Base-by-base conservation (phyloP, 2,113 vertebrate genomes). In the Ctenodactylus gundi region DNA sequence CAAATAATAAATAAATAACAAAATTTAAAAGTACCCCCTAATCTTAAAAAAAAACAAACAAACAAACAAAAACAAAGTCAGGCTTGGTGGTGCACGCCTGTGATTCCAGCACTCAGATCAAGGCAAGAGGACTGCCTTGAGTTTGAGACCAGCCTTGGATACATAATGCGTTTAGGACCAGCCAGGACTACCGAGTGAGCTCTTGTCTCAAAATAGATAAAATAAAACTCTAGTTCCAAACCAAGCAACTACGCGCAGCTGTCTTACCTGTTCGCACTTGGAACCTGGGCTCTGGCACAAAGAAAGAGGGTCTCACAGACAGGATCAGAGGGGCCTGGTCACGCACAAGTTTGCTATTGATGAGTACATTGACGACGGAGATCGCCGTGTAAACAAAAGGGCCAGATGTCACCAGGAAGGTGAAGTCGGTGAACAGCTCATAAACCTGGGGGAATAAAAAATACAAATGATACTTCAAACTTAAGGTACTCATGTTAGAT, bases 221-320 rank as follows among this genome's bases (percentile, higher is more conserved):
- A 94, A 72, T 41, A 20, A 80, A 65, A 88, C 44, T 85, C 60
- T 36, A 55, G 41, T 49, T 23, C 90, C 41, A 94, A 76, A 65
- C 64, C 23, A 29, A 57, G 84, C 25, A 23, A 80, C 75, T 15
- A 1, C 1, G 25, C 23, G 80, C 36, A 23, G 62, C 29, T 23
- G 58, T 73, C 98, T 98, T 98, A 99, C 99, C 99, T 96, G 99
- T 99, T 96, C 99, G 99, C 89, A 99, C 98, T 41, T 99, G 99
- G 97, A 99, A 99, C 96, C 98, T 99, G 95, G 94, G 95, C 92
- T 99, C 98, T 8, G 99, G 99, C 80, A 97, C 98, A 21, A 97
- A 94, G 96, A 98, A 98, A 94, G 98, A 98, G 10, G 98, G 98
- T 77, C 98, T 98, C 88, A 99, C 94, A 6, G 98, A 99, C 88